Percentiles rank a stretch among this genome's conserved stretches.
These are phyloP conservation scores for Sclerurus mexicanus DNA, from an alignment of 2,113 vertebrate species.

Conservation along the genomic window DNA sequence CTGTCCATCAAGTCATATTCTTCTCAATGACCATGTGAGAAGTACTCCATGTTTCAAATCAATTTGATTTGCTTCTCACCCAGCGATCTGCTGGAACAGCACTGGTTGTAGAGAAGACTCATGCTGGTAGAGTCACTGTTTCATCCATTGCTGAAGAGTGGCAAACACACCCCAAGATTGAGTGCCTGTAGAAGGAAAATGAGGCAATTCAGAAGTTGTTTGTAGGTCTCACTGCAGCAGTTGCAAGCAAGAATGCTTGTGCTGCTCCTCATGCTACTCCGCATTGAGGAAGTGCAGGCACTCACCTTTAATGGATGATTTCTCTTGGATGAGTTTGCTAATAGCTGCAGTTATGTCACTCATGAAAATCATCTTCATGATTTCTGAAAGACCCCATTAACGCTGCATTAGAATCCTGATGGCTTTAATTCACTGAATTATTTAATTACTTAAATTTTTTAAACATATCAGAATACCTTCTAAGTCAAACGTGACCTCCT, in stretches of 20 bases:
- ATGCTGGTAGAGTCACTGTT: neutral
- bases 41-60: neutral
- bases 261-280: neutral
- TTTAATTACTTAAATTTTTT: conserved; percentile 53
- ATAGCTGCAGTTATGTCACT: neutral
- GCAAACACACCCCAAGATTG: neutral
- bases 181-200: neutral
- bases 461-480: conserved; percentile 39
- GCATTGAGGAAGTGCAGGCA: neutral
- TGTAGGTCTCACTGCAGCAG: fast-evolving
- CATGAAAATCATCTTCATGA: neutral
- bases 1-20: neutral
- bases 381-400: conserved; percentile 53
- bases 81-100: neutral
- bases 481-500: neutral
- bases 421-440: conserved; percentile 37
- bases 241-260: neutral
- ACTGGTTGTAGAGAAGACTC: neutral
- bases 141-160: neutral
- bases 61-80: neutral
- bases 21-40: neutral
- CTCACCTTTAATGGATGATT: conserved; percentile 9
- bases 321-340: neutral
- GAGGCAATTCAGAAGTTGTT: neutral
- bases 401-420: conserved; percentile 6